Evolutionary conservation across 2,113 vertebrate genomes (phyloP).

Genomic region (Sarotherodon lohbergeri): DNA sequence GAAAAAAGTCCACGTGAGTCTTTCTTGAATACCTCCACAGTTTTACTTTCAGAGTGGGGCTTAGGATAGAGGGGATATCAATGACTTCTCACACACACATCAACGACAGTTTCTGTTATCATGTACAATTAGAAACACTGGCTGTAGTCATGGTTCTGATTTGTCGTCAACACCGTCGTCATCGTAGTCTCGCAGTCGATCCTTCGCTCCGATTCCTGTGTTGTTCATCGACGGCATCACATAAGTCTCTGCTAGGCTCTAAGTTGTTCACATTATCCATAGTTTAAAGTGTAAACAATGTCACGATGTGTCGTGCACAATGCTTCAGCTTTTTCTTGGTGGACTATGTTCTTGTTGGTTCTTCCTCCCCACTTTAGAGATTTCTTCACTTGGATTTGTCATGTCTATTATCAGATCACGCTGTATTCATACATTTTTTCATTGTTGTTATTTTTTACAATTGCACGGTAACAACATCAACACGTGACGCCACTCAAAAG

Average conservation of each 20-base stretch:
- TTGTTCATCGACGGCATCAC: not conserved
- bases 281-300: constrained; percentile 29
- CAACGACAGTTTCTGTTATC: not conserved
- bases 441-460: constrained; percentile 30
- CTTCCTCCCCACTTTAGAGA: not conserved
- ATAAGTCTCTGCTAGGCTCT: not conserved
- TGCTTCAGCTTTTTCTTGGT: not conserved
- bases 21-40: not conserved
- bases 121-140: constrained; percentile 52
- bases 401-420: not conserved
- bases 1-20: not conserved
- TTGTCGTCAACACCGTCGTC: not conserved
- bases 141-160: not conserved
- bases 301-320: not conserved
- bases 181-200: not conserved
- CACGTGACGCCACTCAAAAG: constrained; percentile 60
- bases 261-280: not conserved
- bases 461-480: constrained; percentile 68
- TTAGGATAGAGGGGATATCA: constrained; percentile 10
- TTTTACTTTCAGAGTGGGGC: not conserved
- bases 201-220: not conserved
- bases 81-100: constrained; percentile 21
- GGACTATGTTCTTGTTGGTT: not conserved
- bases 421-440: not conserved
- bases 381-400: not conserved